Evolutionary conservation across 2,113 vertebrate species (phyloP).

Genomic region (Psettodes erumei): DNA sequence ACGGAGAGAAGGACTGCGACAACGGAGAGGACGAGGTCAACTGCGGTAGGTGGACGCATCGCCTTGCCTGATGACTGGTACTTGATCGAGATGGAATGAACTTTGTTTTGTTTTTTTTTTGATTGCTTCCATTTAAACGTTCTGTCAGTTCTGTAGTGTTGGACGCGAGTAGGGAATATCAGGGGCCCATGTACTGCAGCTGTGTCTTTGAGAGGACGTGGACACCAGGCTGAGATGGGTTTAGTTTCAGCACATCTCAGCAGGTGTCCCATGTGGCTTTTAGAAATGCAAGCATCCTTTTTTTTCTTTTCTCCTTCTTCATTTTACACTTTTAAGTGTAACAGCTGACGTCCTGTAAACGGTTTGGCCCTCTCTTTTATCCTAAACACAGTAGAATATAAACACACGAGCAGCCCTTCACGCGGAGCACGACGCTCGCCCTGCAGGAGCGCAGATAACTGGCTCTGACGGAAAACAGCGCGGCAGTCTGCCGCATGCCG

Average conservation of each 20-base stretch:
- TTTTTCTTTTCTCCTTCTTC: no score
- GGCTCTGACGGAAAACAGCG: conserved; percentile 8
- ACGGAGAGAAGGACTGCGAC: conserved; percentile 96
- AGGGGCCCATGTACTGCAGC: no score
- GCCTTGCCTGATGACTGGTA: no score
- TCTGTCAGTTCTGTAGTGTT: not conserved
- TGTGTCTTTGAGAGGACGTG: no score
- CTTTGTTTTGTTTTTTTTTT: not conserved
- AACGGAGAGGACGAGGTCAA: conserved; percentile 93
- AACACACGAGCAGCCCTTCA: not conserved
- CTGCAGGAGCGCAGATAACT: conserved; percentile 7
- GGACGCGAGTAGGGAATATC: not conserved
- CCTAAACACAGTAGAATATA: not conserved
- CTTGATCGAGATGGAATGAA: not conserved
- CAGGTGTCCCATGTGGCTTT: not conserved
- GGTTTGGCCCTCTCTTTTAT: no score
- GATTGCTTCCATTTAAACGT: not conserved
- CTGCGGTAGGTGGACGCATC: conserved; percentile 89
- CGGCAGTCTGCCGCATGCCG: conserved; percentile 2
- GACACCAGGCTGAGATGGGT: no score
- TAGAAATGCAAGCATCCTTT: not conserved
- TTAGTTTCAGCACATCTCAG: no score
- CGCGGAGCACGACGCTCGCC: not conserved
- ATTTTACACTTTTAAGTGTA: no score
- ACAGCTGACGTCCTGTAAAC: not conserved